Evolutionary conservation across 2,113 vertebrate genomes (phyloP).

Genomic region (Atrichornis clamosus): DNA sequence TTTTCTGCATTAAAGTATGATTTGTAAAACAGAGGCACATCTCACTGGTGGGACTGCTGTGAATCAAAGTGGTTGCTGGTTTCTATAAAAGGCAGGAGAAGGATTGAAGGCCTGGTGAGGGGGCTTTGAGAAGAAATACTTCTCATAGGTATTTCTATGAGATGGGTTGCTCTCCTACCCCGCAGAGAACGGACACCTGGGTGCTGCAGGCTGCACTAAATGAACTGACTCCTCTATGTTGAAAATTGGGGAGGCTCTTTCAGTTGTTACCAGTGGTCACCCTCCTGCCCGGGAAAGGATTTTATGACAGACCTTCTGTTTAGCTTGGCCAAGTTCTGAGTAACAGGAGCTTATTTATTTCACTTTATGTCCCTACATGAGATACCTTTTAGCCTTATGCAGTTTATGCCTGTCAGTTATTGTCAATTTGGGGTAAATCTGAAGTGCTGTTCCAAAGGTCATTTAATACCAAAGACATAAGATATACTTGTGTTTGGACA

Average conservation of each 20-base stretch:
- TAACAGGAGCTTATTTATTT: not conserved
- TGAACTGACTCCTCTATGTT: not conserved
- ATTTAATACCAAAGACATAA: not conserved
- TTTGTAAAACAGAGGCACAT: not conserved
- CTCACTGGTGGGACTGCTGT: not conserved
- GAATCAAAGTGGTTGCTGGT: not conserved
- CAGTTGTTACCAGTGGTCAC: not conserved
- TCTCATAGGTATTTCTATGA: not conserved
- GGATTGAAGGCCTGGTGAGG: not conserved
- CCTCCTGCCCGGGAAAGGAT: not conserved
- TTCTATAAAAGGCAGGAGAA: not conserved
- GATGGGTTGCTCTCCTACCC: not conserved
- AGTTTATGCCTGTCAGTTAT: not conserved
- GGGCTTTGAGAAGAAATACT: not conserved
- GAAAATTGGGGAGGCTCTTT: not conserved
- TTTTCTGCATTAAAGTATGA: not conserved
- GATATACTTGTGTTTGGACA: not conserved
- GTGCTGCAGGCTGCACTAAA: not conserved
- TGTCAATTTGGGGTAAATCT: not conserved
- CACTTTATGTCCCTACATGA: not conserved
- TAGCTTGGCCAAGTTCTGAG: not conserved
- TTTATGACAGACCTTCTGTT: not conserved
- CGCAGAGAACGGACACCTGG: not conserved
- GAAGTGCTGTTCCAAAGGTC: not conserved
- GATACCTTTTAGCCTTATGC: not conserved